Base-by-base conservation (phyloP, 1,140 invertebrate species). In the Samia ricini region DNA sequence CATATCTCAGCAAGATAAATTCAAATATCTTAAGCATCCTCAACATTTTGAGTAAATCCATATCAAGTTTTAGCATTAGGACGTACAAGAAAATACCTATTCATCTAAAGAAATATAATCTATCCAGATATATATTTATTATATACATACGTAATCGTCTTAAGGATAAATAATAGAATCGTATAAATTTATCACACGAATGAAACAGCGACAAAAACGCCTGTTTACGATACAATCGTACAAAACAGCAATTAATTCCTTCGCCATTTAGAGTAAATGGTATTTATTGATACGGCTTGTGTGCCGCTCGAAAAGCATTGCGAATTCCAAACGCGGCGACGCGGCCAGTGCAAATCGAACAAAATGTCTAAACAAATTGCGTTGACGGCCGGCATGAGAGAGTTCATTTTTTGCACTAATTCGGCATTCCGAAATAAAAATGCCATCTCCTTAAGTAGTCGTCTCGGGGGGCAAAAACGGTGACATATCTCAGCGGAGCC, bases 391-490 rank as follows among this genome's bases (percentile, higher is more conserved):
- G 71, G 69, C 74, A 68, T 85, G 81, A 75, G 83, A 83, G 75
- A 72, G 73, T 69, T 76, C 64, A 73, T 76, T 89, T 89, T 89
- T 89, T 89, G 86, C 82, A 85, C 85, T 85, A 88, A 89, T 88
- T 89, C 85, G 85, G 87, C 87, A 89, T 89, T 77, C 87, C 87
- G 83, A 88, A 89, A 89, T 89, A 89, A 89, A 89, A 82, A 88
- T 88, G 80, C 87, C 85, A 63, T 72, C 77, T 83, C 82, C 83
- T 81, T 86, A 78, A 77, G 72, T 64, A 77, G 76, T 15, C 12
- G 33, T 59, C 33, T n/a, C n/a, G n/a, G n/a, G 33, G 50, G 23
- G 73, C 76, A 88, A 88, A 88, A 88, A 88, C 69, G 60, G 63
- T 64, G 56, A 62, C 66, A 63, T 62, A 60, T 63, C 50, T 48